Base-by-base conservation (phyloP, 64 coral and sea anemone genomes). In the Montipora sp. region DNA sequence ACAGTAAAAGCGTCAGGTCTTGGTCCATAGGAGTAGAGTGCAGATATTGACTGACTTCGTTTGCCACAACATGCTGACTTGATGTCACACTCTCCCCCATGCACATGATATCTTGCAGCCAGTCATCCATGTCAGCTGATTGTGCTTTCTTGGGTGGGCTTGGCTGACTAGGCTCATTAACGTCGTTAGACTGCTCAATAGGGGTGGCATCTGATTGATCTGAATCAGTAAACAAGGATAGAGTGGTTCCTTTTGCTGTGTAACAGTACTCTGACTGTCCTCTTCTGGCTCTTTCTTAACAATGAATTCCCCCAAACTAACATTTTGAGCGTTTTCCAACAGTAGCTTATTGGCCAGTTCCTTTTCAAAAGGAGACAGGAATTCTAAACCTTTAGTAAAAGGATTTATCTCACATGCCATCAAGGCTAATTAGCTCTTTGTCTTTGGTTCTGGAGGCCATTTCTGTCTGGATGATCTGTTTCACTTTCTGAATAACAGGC, bases 111-210 rank as follows among this genome's bases (percentile, higher is more conserved):
- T 45, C 73, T 75, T 75, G 73, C 73, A 75, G 73, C 73, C 73
- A 75, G 73, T 75, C 73, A 75, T 75, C 73, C 27, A 75, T 75
- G 73, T 75, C 73, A 75, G 73, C 73, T 47, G 73, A 43, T 75
- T 0, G 22, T 75, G 73, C 73, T 75, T 75, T 75, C 73, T 75
- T 75, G 0, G n/a, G 2, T 59, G 57, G 57, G 57, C 1, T 4
- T 59, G 57, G 57, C 3, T 59, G 1, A 59, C 57, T 59, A 75
- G 73, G 73, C 22, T 75, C 73, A 75, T 75, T 47, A 5, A 75
- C 2, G 4, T 75, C 60, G 57, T 59, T 59, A 3, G 57, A 59
- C 57, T 59, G 57, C 3, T 59, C 57, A 27, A 27, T 27, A 27
- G 27, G 27, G 27, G 1, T 27, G 27, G 27, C 73, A 3, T 50